Conservation (phyloP, 2,113 vertebrate species). For the Eptesicus fuscus region DNA sequence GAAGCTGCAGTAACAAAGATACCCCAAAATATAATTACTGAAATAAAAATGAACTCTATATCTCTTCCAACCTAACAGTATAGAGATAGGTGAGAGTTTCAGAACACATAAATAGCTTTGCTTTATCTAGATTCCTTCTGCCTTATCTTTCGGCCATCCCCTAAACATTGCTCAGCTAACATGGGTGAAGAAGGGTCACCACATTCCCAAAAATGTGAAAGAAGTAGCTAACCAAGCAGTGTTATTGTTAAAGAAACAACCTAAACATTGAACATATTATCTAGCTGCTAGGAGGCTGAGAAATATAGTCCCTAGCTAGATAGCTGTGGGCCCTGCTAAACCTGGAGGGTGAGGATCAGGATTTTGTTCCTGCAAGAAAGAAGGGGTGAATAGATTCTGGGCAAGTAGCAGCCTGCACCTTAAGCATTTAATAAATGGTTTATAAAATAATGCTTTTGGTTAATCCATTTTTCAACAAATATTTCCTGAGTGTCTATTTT, state of each 20-base stretch:
- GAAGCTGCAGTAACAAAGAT: not conserved
- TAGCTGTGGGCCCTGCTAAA: not conserved
- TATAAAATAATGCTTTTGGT: not conserved
- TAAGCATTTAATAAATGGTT: not conserved
- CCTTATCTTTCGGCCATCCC: not conserved
- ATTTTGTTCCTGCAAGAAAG: not conserved
- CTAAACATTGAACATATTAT: not conserved
- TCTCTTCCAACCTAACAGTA: not conserved
- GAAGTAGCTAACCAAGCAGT: not conserved
- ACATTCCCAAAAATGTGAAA: not conserved
- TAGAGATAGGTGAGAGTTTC: not conserved
- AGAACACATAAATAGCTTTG: not conserved
- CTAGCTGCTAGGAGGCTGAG: not conserved
- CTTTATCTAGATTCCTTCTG: not conserved
- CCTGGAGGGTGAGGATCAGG: accelerated
- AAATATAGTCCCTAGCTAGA: not conserved
- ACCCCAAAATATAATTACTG: not conserved
- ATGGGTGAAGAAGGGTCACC: not conserved
- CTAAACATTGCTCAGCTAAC: too few species aligned
- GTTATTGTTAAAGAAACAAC: not conserved
- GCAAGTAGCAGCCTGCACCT: not conserved
- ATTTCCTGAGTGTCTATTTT: not conserved
- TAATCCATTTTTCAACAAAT: not conserved
- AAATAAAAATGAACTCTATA: not conserved
- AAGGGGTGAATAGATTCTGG: not conserved